Evolutionary conservation across 2,113 vertebrate species (phyloP), one percentile per base, ranked within the genome.

Genomic region (Taurulus bubalis): DNA sequence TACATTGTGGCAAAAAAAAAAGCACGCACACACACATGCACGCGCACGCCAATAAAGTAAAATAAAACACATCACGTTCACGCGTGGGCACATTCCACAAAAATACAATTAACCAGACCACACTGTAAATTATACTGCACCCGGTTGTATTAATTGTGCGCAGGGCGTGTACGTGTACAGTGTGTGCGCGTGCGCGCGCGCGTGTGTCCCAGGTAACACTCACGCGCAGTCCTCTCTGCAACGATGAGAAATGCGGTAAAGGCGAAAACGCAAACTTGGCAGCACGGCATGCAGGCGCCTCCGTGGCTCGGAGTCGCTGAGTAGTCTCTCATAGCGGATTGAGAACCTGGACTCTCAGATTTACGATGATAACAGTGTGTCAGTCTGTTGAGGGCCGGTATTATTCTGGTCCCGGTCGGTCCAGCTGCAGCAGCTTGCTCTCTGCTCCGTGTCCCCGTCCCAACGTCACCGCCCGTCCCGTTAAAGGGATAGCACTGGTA

Each of bases 211-310:
- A 88, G 80, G 84, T 84, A 90, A 81, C 81, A 93, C 94, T 94
- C 90, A 95, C 94, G 79, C 84, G 94, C 92, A 32, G 93, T 93
- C 90, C 94, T 91, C 91, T 95, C 94, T 20, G 93, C 93, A 76
- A 94, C 75, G 78, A 95, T 38, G 77, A 95, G 89, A 56, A 95
- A 90, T 84, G 91, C 92, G 79, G 93, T 94, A 71, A 94, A 92
- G 42, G 85, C 76, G 79, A 92, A 94, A 32, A 95, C 79, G 84
- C 92, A 93, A 68, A 93, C 89, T 86, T 93, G 93, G 87, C 93
- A 94, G 76, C 94, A 94, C 8, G 90, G 88, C 75, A 85, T 82
- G 77, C 92, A 93, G n/a, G 77, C 72, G 72, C 91, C 92, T 47
- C 75, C 91, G 8, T 58, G 47, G 20, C 77, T 85, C 26, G 91